Evolutionary conservation across 1,140 invertebrate species (phyloP).

Genomic region (Megathymus violae): DNA sequence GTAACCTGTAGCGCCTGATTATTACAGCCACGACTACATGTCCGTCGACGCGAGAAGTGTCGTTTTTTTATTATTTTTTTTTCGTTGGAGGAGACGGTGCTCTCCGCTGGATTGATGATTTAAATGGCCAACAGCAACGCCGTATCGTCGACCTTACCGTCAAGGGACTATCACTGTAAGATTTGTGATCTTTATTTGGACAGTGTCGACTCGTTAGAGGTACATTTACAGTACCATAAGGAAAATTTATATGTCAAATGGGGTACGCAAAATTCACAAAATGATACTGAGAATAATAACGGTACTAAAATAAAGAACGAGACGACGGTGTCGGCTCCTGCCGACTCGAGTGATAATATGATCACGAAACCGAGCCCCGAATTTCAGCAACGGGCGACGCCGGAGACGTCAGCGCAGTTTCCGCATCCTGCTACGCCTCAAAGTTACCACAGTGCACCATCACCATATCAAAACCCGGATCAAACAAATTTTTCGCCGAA

Average conservation of each 20-base stretch:
- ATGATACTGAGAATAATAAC: conserved; percentile 88
- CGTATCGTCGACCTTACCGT: conserved; percentile 76
- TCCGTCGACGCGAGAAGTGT: conserved; percentile 63
- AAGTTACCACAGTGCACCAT: conserved; percentile 85
- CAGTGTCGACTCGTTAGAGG: conserved; percentile 89
- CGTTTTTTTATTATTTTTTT: conserved; percentile 78
- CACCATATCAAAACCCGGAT: conserved; percentile 85
- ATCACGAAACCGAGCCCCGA: conserved; percentile 84
- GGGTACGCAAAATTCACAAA: conserved; percentile 86
- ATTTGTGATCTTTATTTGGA: conserved; percentile 90
- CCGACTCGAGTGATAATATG: conserved; percentile 86
- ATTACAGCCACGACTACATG: conserved; percentile 65
- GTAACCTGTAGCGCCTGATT: conserved; percentile 69
- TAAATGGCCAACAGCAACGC: conserved; percentile 84
- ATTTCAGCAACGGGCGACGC: conserved; percentile 83
- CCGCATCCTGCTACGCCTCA: conserved; percentile 85
- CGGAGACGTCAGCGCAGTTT: conserved; percentile 82
- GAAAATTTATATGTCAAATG: conserved; percentile 90
- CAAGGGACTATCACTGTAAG: conserved; percentile 86
- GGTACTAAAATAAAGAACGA: conserved; percentile 84
- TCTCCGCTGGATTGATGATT: conserved; percentile 75
- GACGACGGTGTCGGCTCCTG: conserved; percentile 83
- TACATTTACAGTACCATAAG: conserved; percentile 91
- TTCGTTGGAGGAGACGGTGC: conserved; percentile 79
- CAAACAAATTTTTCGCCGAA: conserved; percentile 84